phyloP scores from a whole-genome alignment of 1,140 invertebrate species.

The Drosophila funebris region DNA sequence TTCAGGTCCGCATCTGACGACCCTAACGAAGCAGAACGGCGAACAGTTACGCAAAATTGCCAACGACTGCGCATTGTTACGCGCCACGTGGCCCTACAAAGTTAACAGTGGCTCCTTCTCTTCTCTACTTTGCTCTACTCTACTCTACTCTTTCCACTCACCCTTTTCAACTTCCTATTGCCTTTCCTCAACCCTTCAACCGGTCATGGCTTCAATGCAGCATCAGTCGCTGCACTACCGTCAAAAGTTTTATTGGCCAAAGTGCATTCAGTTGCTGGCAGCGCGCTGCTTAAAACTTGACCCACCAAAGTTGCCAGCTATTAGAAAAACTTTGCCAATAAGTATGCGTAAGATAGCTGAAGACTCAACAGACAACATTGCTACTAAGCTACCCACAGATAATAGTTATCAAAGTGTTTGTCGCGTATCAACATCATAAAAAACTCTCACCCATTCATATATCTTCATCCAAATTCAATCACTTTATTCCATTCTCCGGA shows the following conservation, averaged over 20 bases:
- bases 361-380: constrained; percentile 11
- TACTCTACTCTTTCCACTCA: background rate
- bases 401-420: background rate
- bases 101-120: constrained; percentile 24
- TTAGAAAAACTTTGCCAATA: constrained; percentile 66
- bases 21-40: constrained; percentile 71
- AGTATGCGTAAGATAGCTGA: constrained; percentile 43
- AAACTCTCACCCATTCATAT: background rate
- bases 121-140: background rate
- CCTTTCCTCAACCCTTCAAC: background rate
- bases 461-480: constrained; percentile 21
- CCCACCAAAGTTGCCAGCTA: constrained; percentile 45
- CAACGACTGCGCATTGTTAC: constrained; percentile 71
- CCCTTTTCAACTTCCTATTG: no score
- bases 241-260: constrained; percentile 73
- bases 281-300: constrained; percentile 50
- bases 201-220: constrained; percentile 1
- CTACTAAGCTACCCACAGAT: background rate
- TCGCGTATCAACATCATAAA: constrained; percentile 20
- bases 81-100: constrained; percentile 68
- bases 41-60: constrained; percentile 76
- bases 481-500: background rate
- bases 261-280: constrained; percentile 46
- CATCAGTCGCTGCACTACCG: constrained; percentile 21
- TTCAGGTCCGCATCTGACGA: constrained; percentile 11